Percentiles rank a stretch among this genome's conserved stretches.
These are phyloP conservation scores for Xyrichtys novacula DNA, from an alignment of 2,797 vertebrate species.

Conservation along the genomic window DNA sequence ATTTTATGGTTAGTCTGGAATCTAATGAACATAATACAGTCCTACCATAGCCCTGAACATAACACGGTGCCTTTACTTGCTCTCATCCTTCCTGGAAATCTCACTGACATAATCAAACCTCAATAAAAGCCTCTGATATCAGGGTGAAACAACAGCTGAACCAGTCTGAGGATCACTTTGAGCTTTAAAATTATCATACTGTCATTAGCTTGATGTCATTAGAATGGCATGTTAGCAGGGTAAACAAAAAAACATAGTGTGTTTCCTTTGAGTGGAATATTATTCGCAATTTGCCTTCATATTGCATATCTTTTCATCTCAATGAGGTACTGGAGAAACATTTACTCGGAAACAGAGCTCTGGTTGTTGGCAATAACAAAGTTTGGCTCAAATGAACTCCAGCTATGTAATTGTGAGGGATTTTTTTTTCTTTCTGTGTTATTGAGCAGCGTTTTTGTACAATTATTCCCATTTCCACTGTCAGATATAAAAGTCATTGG, in stretches of 20 bases:
- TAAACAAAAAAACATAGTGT: constrained; percentile 53
- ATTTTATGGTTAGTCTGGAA: constrained; percentile 59
- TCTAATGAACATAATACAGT: constrained; percentile 62
- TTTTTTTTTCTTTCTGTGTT: constrained; percentile 75
- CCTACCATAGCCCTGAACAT: constrained; percentile 41
- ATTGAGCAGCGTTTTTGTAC: constrained; percentile 73
- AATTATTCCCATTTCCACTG: constrained; percentile 82
- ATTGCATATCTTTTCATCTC: constrained; percentile 65
- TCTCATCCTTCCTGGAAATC: constrained; percentile 57
- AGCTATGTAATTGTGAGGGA: constrained; percentile 71
- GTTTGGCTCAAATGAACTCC: constrained; percentile 72
- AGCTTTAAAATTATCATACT: constrained; percentile 52
- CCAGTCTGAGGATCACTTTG: constrained; percentile 48
- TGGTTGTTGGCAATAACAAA: constrained; percentile 73
- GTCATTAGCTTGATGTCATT: constrained; percentile 63
- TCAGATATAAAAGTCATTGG: constrained; percentile 75
- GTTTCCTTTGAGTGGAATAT: constrained; percentile 56
- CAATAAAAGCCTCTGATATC: constrained; percentile 51
- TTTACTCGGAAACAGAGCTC: constrained; percentile 61
- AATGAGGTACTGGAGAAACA: constrained; percentile 56
- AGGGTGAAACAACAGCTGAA: constrained; percentile 36
- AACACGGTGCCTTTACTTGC: constrained; percentile 44
- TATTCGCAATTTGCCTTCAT: constrained; percentile 62
- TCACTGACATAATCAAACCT: constrained; percentile 62
- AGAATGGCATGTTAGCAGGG: constrained; percentile 51